Evolutionary conservation across 2,113 vertebrate genomes (phyloP).

Genomic region (Xerus inauris): DNA sequence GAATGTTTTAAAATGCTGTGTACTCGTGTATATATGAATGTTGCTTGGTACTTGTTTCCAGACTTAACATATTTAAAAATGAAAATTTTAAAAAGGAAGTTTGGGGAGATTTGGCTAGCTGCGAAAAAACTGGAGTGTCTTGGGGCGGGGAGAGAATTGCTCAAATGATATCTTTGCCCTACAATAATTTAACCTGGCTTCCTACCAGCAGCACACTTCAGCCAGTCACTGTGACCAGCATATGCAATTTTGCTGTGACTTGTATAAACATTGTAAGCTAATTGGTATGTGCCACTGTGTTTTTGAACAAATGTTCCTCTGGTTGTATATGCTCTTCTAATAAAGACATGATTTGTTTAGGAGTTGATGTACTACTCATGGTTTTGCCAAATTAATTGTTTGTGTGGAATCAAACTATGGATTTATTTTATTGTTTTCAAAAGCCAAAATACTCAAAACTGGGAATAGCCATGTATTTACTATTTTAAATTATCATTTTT

Average conservation of each 20-base stretch:
- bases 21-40: background rate
- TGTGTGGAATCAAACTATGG: background rate
- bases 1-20: background rate
- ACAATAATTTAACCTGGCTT: conserved; percentile 27
- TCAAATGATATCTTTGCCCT: background rate
- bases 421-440: conserved; percentile 36
- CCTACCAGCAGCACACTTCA: background rate
- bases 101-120: background rate
- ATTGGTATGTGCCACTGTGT: background rate
- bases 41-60: background rate
- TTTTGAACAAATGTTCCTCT: conserved; percentile 19
- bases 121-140: background rate
- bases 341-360: background rate
- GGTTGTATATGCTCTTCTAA: background rate
- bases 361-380: background rate
- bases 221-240: background rate
- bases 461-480: background rate
- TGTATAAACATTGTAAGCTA: background rate
- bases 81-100: background rate
- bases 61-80: conserved; percentile 36
- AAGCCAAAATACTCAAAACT: conserved; percentile 8
- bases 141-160: background rate
- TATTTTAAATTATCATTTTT: conserved; percentile 25
- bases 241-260: background rate
- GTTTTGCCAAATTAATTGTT: conserved; percentile 33